phyloP scores from a whole-genome alignment of 2,797 vertebrate species.

The Argya squamiceps region DNA sequence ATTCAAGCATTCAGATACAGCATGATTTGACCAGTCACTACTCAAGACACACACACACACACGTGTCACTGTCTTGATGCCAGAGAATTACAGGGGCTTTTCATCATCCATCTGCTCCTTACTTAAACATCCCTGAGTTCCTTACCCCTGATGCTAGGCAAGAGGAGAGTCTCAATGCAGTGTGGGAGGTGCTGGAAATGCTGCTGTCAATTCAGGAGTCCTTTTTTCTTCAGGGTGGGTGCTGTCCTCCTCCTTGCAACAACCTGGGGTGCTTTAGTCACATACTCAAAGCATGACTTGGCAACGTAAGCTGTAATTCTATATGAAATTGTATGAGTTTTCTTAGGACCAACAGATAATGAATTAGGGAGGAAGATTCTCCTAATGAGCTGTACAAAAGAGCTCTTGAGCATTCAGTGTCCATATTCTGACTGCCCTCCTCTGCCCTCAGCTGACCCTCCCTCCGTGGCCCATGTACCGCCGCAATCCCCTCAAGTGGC shows the following conservation, averaged over 20 bases:
- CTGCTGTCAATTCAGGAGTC: fast-evolving
- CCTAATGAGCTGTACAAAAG: background rate
- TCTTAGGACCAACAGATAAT: background rate
- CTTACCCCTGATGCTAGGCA: background rate
- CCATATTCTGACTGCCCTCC: background rate
- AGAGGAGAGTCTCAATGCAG: background rate
- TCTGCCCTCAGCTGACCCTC: conserved; percentile 85
- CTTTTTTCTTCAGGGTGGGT: background rate
- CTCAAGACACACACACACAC: background rate
- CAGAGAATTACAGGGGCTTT: too few species aligned
- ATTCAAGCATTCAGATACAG: background rate
- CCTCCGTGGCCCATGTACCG: conserved; percentile 98
- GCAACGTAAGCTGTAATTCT: background rate
- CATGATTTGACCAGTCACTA: background rate
- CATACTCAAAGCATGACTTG: background rate
- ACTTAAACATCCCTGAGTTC: background rate
- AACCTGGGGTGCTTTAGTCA: background rate
- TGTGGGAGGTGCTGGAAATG: background rate
- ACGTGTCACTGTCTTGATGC: background rate
- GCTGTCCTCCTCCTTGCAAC: background rate
- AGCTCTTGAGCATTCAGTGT: background rate
- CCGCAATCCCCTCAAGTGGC: conserved; percentile 89
- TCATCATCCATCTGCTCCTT: background rate
- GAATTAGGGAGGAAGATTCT: background rate
- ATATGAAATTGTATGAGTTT: background rate